Base-by-base conservation (phyloP, 1,140 invertebrate species). In the Drosophila mauritiana region DNA sequence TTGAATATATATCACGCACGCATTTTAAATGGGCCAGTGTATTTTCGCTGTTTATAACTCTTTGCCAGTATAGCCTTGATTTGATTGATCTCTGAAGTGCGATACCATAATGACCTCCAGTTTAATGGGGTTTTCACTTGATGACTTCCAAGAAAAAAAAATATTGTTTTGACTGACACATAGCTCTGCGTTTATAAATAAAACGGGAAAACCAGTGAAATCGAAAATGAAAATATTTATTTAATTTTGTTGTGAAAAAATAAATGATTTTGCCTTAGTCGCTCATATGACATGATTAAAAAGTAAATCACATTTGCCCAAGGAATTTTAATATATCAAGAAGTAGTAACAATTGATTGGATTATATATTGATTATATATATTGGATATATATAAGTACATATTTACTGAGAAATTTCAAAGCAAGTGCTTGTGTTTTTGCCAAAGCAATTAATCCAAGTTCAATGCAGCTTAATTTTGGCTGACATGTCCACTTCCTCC, bases 21-120 rank as follows among this genome's bases (percentile, higher is more conserved):
- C 67, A 73, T 53, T 45, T 62, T 12, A 73, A 63, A 62, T 74
- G 57, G 61, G 57, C 57, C 57, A 63, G 40, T 72, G 10, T 51
- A 58, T 42, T 51, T 51, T 27, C 15, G 39, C 31, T 74, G 39
- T 39, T 49, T 40, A 4, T 31, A 45, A 51, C 4, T 43, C 36
- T 15, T 45, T 36, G 34, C 15, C 12, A 55, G 2, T n/a, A 39
- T 20, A 45, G 37, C 6, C 7, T 34, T 13, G n/a, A 34, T 20
- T 27, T 13, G 39, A 45, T 1, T 40, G 10, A 48, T 48, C 46
- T 48, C 31, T 45, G 13, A 13, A 61, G 22, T 39, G 52, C 17
- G 34, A 20, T 27, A 0, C 25, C 10, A 39, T 20, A 2, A 8
- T 12, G 25, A 34, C 53, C 37, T n/a, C 37, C n/a, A n/a, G 12